Conservation (phyloP, 2,113 vertebrate genomes). For the Tamias sibiricus region DNA sequence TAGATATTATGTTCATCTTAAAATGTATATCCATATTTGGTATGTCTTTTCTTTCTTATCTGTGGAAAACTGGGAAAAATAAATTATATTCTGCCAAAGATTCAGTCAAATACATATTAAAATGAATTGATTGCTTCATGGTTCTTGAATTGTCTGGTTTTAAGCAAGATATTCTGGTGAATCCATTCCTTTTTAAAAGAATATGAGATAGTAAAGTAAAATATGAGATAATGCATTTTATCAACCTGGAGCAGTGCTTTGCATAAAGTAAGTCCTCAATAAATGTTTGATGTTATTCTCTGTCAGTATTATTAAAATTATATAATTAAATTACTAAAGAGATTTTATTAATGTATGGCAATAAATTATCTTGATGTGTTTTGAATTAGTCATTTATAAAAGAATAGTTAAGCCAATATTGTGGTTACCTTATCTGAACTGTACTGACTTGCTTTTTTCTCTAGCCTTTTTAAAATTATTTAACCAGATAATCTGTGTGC, state of each 20-base stretch:
- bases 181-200: neutral
- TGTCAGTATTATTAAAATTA: neutral
- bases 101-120: neutral
- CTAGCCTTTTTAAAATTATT: neutral
- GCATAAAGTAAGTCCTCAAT: neutral
- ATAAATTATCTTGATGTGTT: neutral
- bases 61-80: neutral
- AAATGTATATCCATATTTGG: conserved; percentile 10
- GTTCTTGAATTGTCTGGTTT: neutral
- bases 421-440: neutral
- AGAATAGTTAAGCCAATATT: neutral
- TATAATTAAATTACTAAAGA: neutral
- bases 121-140: neutral
- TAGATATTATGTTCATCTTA: neutral
- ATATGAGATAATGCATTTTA: neutral
- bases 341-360: conserved; percentile 3
- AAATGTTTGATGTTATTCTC: neutral
- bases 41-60: neutral
- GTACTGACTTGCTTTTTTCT: neutral
- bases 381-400: conserved; percentile 21
- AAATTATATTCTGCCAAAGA: neutral
- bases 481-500: neutral
- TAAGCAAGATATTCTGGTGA: neutral
- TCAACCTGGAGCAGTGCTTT: neutral
- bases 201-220: neutral